Base-by-base conservation (phyloP, 1,140 invertebrate species). In the Diorhabda sublineata region DNA sequence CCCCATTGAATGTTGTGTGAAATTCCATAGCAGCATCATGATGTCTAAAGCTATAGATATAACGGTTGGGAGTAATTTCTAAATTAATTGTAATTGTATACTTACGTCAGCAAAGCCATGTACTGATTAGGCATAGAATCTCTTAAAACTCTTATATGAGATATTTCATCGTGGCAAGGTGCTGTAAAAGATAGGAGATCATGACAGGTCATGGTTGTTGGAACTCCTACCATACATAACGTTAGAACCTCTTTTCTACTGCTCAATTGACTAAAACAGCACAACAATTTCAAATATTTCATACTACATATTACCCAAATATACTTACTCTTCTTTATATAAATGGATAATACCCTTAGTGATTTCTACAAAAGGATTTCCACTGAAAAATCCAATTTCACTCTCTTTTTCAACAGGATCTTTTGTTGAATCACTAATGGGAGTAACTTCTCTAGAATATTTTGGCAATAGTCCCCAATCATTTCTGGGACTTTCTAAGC, bases 321-420 rank as follows among this genome's bases (percentile, higher is more conserved):
- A 47, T 41, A 71, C 73, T 66, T 77, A 80, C 75, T 96, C 95
- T 83, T 98, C 95, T 82, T 98, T 98, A 80, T 96, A 98, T 2
- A 98, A 83, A 87, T 99, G 97, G 42, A 99, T 83, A 61, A 99
- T 92, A 60, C 98, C 98, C 82, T 96, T 97, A 0, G 95, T 97
- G 45, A 96, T 89, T 86, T 99, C 98, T 5, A 98, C 95, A 78
- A 93, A 91, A 6, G 97, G 97, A 87, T 99, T 99, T 2, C 98
- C 98, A 78, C 91, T 97, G 71, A 94, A 92, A 83, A 98, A 99
- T 64, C 85, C 87, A n/a, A 93, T 90, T 74, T 91, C 88, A 66
- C 87, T 84, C 56, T 79, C 77, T 72, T 69, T 85, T 73, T 80
- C 82, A 2, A 70, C 74, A 64, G 75, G 75, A 69, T 81, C 69